Conservation (phyloP, 2,797 vertebrate species). For the Girardinus metallicus region DNA sequence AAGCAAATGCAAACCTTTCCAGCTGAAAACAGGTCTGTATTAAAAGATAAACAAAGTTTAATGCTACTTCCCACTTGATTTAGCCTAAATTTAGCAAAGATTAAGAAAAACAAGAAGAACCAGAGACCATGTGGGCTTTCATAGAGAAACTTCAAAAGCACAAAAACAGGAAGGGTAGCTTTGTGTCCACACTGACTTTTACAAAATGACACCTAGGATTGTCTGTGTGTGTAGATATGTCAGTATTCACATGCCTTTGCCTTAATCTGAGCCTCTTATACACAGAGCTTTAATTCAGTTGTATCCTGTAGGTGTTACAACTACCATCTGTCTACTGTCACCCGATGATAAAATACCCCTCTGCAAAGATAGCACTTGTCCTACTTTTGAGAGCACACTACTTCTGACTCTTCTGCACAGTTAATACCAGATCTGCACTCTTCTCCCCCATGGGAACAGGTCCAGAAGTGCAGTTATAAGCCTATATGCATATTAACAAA, state of each 20-base stretch:
- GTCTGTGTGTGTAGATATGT: slow-evolving; percentile 12
- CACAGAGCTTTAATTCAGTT: slow-evolving; percentile 33
- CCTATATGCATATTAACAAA: slow-evolving; percentile 68
- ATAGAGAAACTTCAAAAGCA: not conserved
- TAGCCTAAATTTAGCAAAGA: not conserved
- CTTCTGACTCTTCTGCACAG: slow-evolving; percentile 45
- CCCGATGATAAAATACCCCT: slow-evolving; percentile 64
- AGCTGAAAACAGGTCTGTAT: not conserved
- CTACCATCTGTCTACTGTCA: slow-evolving; percentile 61
- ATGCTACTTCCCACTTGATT: not conserved
- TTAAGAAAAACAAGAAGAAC: not conserved
- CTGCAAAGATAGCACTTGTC: slow-evolving; percentile 57
- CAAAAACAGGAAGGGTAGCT: not conserved
- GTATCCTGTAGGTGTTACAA: slow-evolving; percentile 55
- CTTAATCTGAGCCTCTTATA: slow-evolving; percentile 42
- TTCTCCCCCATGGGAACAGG: slow-evolving; percentile 44
- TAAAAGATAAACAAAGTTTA: not conserved
- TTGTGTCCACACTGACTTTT: not conserved
- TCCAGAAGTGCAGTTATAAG: slow-evolving; percentile 55
- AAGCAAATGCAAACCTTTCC: not conserved
- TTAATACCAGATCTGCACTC: slow-evolving; percentile 60
- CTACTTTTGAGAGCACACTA: slow-evolving; percentile 61
- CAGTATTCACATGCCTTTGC: not conserved
- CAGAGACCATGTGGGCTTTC: not conserved
- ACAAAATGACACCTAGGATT: not conserved